A percentile compares a stretch with the other conserved stretches of the same genome.
Evolutionary conservation across 2,797 vertebrate species (phyloP).

Genomic region (Sebastes jordani): DNA sequence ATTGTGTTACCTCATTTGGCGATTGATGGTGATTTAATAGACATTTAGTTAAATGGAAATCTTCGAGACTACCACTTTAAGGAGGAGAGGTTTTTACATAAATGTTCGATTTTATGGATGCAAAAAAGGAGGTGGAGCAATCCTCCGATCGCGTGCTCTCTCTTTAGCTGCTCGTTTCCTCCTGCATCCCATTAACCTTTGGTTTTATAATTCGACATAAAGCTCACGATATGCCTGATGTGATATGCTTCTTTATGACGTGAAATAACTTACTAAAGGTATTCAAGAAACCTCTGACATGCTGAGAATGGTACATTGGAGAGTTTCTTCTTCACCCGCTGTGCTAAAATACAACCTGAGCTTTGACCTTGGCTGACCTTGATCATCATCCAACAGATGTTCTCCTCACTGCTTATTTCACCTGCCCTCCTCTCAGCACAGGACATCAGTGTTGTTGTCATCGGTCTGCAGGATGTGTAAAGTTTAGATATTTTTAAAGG

Average conservation of each 20-base stretch:
- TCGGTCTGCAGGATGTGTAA: not conserved
- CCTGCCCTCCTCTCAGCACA: not conserved
- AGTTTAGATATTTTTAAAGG: constrained; percentile 25
- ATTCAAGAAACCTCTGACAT: not conserved
- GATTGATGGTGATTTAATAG: too few relatives aligned
- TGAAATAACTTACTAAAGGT: not conserved
- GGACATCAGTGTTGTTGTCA: not conserved
- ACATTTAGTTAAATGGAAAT: too few relatives aligned
- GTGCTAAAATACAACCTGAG: not conserved
- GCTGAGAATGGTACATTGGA: not conserved
- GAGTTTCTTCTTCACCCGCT: not conserved
- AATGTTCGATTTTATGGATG: not conserved
- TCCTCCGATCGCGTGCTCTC: too few relatives aligned
- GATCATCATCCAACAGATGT: not conserved
- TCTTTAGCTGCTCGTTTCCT: not conserved
- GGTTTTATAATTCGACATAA: too few relatives aligned
- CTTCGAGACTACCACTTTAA: not conserved
- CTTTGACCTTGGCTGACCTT: constrained; percentile 39
- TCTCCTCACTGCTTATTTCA: not conserved
- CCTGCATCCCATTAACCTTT: not conserved
- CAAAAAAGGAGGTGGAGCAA: not conserved
- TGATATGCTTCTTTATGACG: not conserved
- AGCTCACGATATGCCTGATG: not conserved
- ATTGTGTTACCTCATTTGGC: too few relatives aligned
- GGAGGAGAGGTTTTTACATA: not conserved